Evolutionary conservation across 2,797 vertebrate species (phyloP), one percentile per base, ranked within the genome.

Genomic region (Argentina silus): DNA sequence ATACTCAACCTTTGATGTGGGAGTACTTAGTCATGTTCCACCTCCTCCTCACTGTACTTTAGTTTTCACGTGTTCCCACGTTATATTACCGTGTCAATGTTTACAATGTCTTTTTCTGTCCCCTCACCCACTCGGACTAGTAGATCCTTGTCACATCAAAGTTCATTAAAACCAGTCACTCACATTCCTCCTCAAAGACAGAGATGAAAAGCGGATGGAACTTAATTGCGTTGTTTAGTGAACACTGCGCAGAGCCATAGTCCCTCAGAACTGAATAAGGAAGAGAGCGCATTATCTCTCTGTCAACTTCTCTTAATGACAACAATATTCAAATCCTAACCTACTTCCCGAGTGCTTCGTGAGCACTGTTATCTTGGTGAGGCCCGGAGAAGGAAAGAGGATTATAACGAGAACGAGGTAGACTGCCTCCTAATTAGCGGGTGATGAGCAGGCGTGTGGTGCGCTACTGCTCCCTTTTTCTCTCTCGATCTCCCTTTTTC

Each of bases 11-110:
- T 86, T 87, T 84, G 71, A 91, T 85, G 88, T 88, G 66, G 86
- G 87, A 85, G 86, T 78, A 78, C 85, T 89, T 89, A 92, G 75
- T 91, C 87, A 90, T 82, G 76, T 84, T 81, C 65, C 76, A 70
- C 76, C 81, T 83, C 86, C 80, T 84, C 80, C 77, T 85, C 64
- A 57, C 6, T 43, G n/a, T 15, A 51, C 17, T 50, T 59, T 45
- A 59, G 76, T 76, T 63, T 73, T 70, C 77, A 77, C 51, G 55
- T 75, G 65, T 78, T 73, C 83, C 76, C 76, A 48, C 70, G n/a
- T n/a, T 51, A 27, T 53, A 15, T 23, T 43, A 42, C 23, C 10
- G 10, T 10, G 17, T 61, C 43, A 60, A 60, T 19, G 44, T 74
- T 68, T 80, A n/a, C 73, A 80, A 14, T 65, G 77, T 75, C 45